A percentile compares a stretch with the other conserved stretches of the same genome.
Conservation (phyloP, 1,140 invertebrate genomes). For the Antheraea mylitta region DNA sequence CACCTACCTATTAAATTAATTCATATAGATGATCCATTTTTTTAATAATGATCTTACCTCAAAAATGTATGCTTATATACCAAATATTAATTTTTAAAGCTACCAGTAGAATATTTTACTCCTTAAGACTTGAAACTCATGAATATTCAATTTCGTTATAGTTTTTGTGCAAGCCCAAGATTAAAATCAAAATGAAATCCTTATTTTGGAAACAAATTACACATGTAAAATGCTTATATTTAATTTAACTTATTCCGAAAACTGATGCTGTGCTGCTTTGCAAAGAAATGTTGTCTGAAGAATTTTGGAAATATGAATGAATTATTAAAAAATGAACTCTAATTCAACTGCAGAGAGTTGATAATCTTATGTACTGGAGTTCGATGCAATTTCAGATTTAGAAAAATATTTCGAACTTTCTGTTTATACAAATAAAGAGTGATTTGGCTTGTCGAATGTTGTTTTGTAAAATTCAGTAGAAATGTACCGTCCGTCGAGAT, state of each 20-base stretch:
- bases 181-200: slow-evolving; percentile 11
- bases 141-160: no score
- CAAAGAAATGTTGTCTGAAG: slow-evolving; percentile 49
- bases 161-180: no score
- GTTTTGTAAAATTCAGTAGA: slow-evolving; percentile 53
- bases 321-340: slow-evolving; percentile 45
- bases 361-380: slow-evolving; percentile 45
- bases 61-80: no score
- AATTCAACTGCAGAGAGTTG: slow-evolving; percentile 35
- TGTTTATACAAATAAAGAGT: slow-evolving; percentile 18
- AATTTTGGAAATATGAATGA: slow-evolving; percentile 28
- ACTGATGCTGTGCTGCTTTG: slow-evolving; percentile 57
- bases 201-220: slow-evolving; percentile 44
- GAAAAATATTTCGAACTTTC: slow-evolving; percentile 20
- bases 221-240: slow-evolving; percentile 50
- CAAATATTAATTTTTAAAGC: no score
- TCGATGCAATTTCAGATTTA: slow-evolving; percentile 14
- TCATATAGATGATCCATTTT: no score
- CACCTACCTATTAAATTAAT: no score
- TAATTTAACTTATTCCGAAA: slow-evolving; percentile 60
- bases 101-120: no score
- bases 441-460: slow-evolving; percentile 21
- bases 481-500: slow-evolving; percentile 52
- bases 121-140: no score
- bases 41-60: no score